Evolutionary conservation across 2,113 vertebrate species (phyloP), one percentile per base, ranked within the genome.

Genomic region (Xiphophorus maculatus): DNA sequence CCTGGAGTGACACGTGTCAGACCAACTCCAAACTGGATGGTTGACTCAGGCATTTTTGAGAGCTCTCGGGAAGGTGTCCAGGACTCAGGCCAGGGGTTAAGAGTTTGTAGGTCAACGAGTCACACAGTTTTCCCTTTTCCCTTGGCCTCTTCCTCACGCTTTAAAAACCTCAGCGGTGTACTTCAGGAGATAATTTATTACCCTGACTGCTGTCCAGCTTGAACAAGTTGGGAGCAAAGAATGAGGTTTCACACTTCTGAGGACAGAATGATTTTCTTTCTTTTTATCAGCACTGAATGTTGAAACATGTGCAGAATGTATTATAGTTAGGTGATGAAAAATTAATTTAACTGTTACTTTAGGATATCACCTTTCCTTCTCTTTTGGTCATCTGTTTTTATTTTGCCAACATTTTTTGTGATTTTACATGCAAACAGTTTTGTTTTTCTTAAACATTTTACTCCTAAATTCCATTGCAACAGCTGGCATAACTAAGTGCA

Each of bases 161-260:
- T 89, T 42, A 28, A 91, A 92, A 92, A 87, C 89, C 93, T 95
- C 93, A 80, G 28, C 72, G 88, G 91, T 76, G 90, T 92, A 93
- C 90, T 95, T 94, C 88, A 92, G 91, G 84, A 83, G 79, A 84
- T 93, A 92, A 94, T 95, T 95, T 94, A 94, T 94, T 93, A 91
- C 85, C 88, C 64, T 5, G 30, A 71, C 69, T 40, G 75, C 73
- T 76, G 88, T 91, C 86, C 84, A 63, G 82, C 63, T 80, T 70
- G 79, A 83, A 90, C 83, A 62, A 76, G 79, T 66, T 67, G 19
- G 69, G 79, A 84, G 76, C 65, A 29, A 80, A 69, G 75, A 71
- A 84, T 74, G 76, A 70, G 81, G 67, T 60, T 81, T 84, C 81
- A 44, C 84, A 82, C 73, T 85, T 81, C 67, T 73, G 68, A 87